phyloP scores from a whole-genome alignment of 2,888 invertebrate genomes.

The Rhodophaea formosa region DNA sequence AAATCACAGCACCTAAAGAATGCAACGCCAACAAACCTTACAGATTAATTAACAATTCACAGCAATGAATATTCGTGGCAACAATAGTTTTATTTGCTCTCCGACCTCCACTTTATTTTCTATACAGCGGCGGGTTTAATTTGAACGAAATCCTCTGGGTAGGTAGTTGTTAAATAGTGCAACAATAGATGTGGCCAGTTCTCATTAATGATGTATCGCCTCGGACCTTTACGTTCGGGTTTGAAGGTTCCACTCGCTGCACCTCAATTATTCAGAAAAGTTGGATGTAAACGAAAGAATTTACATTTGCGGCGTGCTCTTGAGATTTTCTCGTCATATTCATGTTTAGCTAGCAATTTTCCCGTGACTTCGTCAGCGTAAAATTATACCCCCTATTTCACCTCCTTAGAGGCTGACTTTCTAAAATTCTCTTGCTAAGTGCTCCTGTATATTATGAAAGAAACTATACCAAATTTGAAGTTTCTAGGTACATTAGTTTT shows the following conservation, averaged over 20 bases:
- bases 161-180: slow-evolving; percentile 72
- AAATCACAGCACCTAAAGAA: not conserved
- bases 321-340: no score
- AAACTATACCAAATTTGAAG: no score
- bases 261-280: slow-evolving; percentile 12
- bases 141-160: slow-evolving; percentile 51
- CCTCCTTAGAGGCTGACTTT: no score
- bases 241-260: slow-evolving; percentile 20
- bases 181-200: slow-evolving; percentile 70
- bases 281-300: slow-evolving; percentile 4
- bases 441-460: no score
- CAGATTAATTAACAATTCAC: slow-evolving; percentile 58
- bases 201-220: slow-evolving; percentile 69
- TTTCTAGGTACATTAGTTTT: no score
- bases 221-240: slow-evolving; percentile 51
- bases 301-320: slow-evolving; percentile 4
- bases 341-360: no score
- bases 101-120: slow-evolving; percentile 60
- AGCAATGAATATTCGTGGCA: slow-evolving; percentile 63
- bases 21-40: slow-evolving; percentile 35
- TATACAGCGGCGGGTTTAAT: slow-evolving; percentile 66
- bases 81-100: slow-evolving; percentile 70
- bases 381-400: no score
- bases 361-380: no score
- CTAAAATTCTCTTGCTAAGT: no score